A percentile compares a stretch with the other conserved stretches of the same genome.
These are phyloP conservation scores for Protonibea diacanthus DNA, from an alignment of 2,797 vertebrate species.

Conservation along the genomic window DNA sequence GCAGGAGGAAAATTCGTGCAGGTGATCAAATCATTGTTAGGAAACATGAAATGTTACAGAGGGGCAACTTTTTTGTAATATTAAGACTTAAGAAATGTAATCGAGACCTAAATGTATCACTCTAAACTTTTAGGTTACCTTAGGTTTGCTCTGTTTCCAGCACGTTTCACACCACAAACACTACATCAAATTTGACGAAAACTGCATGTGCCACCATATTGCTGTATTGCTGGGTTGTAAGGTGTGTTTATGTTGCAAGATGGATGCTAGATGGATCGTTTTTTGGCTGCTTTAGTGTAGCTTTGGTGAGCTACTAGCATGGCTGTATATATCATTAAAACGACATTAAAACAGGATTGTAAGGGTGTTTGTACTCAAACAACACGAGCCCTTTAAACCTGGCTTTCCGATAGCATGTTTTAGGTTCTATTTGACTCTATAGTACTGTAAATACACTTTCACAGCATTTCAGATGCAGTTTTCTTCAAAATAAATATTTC, in stretches of 20 bases:
- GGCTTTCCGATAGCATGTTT: not conserved
- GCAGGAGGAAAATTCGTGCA: not conserved
- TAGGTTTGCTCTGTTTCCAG: not conserved
- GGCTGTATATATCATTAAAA: not conserved
- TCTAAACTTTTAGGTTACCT: not conserved
- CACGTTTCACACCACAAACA: no score
- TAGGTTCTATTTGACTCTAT: not conserved
- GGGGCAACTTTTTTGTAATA: not conserved
- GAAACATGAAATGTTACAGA: not conserved
- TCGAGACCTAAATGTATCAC: not conserved
- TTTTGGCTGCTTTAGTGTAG: no score
- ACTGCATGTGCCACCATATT: no score
- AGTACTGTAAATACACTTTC: not conserved
- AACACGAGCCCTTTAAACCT: not conserved
- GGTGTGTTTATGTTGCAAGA: no score
- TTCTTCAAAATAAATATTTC: no score
- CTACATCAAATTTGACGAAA: no score
- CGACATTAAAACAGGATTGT: not conserved
- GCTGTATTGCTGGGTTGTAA: no score
- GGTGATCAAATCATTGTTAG: not conserved
- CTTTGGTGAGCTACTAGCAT: not conserved
- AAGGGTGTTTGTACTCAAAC: not conserved
- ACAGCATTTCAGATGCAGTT: not conserved
- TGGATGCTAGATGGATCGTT: no score
- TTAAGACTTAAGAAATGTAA: not conserved